These are phyloP conservation scores for Dynastes tityus DNA, from an alignment of 2,888 invertebrate species.

Conservation along the genomic window DNA sequence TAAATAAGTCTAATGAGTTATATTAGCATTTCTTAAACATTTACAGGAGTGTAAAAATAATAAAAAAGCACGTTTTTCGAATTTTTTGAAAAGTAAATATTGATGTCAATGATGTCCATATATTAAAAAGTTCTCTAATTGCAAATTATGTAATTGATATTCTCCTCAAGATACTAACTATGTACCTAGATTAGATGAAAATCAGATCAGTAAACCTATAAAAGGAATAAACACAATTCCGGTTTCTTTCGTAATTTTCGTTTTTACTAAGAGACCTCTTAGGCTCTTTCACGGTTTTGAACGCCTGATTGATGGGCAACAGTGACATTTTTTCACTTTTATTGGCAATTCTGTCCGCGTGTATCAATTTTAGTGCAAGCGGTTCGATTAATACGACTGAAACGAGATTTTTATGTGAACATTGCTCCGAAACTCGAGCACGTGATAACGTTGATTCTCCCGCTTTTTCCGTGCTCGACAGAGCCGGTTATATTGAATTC, in stretches of 20 bases:
- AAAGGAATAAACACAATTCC: background rate
- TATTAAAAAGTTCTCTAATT: background rate
- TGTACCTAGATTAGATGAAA: background rate
- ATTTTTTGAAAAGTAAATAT: no score
- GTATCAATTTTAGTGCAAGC: constrained; percentile 61
- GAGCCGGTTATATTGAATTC: constrained; percentile 7
- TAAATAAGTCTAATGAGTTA: no score
- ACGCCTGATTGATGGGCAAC: constrained; percentile 49
- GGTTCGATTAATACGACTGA: constrained; percentile 61
- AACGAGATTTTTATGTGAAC: constrained; percentile 64
- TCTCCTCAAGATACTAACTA: constrained; percentile 4
- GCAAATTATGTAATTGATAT: background rate
- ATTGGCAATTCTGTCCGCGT: constrained; percentile 59
- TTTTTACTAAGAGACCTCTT: constrained; percentile 26
- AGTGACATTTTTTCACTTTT: constrained; percentile 60
- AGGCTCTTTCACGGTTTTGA: constrained; percentile 22
- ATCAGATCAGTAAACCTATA: background rate
- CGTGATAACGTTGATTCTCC: constrained; percentile 59
- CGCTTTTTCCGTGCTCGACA: constrained; percentile 46
- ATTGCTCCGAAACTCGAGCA: constrained; percentile 62
- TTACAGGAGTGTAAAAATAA: no score
- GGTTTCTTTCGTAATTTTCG: background rate
- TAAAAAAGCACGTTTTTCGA: no score
- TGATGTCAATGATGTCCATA: background rate
- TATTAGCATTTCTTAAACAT: no score